A percentile compares a stretch with the other conserved stretches of the same genome.
Conservation (phyloP, 2,113 vertebrate species). For the Smithornis capensis region DNA sequence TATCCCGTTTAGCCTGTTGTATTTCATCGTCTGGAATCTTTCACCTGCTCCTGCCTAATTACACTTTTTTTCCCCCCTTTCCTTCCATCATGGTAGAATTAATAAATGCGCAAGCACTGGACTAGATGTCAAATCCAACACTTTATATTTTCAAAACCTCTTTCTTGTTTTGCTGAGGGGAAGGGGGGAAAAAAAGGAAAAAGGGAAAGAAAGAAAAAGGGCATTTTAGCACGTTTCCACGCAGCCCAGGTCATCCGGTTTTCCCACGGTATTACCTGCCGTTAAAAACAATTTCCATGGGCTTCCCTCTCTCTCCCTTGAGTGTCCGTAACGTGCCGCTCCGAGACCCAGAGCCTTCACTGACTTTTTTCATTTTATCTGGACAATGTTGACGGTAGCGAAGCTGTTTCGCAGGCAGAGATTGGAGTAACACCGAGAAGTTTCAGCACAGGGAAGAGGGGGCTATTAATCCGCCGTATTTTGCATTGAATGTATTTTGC, state of each 20-base stretch:
- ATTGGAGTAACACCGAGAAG: neutral
- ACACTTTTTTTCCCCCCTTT: neutral
- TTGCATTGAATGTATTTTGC: conserved; percentile 20
- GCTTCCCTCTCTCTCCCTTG: neutral
- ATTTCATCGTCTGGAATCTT: conserved; percentile 59
- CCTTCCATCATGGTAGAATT: conserved; percentile 24
- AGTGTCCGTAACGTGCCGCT: neutral
- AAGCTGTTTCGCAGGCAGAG: neutral
- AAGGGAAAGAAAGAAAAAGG: neutral
- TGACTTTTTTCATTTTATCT: neutral
- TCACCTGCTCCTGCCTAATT: conserved; percentile 65
- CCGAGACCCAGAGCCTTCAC: neutral
- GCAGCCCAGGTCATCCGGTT: conserved; percentile 37
- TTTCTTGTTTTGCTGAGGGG: neutral
- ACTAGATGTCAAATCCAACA: conserved; percentile 24
- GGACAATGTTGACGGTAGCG: neutral
- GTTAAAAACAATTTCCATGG: conserved; percentile 11
- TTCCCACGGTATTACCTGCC: conserved; percentile 57
- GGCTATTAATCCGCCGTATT: neutral
- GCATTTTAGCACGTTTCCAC: conserved; percentile 12
- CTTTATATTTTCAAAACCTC: conserved; percentile 20
- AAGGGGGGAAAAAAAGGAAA: no score
- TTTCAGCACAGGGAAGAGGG: neutral
- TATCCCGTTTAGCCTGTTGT: conserved; percentile 58
- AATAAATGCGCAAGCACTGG: neutral